Evolutionary conservation across 2,888 invertebrate species (phyloP).

Genomic region (Chrysotoxum bicinctum): DNA sequence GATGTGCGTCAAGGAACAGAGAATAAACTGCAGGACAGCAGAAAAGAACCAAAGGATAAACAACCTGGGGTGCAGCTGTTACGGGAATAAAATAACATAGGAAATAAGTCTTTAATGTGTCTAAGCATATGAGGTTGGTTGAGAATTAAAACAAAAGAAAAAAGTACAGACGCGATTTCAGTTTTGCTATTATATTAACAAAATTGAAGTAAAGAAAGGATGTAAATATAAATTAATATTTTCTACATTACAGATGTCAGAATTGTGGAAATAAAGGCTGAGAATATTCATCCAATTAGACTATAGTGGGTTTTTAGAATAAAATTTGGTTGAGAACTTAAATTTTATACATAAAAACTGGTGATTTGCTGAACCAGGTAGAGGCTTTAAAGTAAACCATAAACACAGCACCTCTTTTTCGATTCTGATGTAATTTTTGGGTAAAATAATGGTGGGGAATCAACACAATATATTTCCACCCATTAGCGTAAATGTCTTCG

Average conservation of each 20-base stretch:
- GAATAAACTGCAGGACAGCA: neutral
- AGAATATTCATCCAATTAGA: too few species aligned
- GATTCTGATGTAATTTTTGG: too few species aligned
- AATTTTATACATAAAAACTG: too few species aligned
- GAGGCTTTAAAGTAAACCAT: too few species aligned
- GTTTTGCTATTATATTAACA: neutral
- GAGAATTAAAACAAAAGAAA: neutral
- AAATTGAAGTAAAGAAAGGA: neutral
- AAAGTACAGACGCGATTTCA: neutral
- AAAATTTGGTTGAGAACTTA: too few species aligned
- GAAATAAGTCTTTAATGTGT: slow-evolving; percentile 28
- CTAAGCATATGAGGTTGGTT: slow-evolving; percentile 43
- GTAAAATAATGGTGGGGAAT: too few species aligned
- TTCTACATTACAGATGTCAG: neutral
- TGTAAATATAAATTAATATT: neutral
- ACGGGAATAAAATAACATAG: neutral
- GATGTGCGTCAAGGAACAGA: neutral
- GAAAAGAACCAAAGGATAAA: neutral
- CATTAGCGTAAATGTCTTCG: too few species aligned
- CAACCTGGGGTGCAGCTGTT: slow-evolving; percentile 29
- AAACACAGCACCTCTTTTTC: too few species aligned
- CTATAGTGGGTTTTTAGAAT: too few species aligned
- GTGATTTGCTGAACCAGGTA: too few species aligned
- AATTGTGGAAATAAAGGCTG: neutral
- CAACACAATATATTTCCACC: too few species aligned